phyloP scores from a whole-genome alignment of 1,140 invertebrate genomes.

The Drusus annulatus region DNA sequence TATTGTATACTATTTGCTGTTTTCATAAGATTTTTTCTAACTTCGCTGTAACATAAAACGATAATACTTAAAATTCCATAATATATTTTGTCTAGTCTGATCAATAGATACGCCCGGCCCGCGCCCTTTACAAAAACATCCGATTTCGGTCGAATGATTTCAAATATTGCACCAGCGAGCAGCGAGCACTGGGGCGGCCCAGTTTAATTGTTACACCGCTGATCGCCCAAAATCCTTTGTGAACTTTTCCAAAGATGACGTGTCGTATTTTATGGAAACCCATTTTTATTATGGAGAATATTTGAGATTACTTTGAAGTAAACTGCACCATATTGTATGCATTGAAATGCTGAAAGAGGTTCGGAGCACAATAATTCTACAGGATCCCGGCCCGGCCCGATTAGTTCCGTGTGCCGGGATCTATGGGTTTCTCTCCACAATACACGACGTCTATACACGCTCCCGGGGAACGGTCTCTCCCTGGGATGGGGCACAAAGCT shows the following conservation, averaged over 20 bases:
- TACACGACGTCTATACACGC: not conserved
- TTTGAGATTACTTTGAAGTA: conserved; percentile 43
- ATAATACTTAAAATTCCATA: conserved; percentile 4
- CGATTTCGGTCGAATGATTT: conserved; percentile 23
- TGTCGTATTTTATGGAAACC: conserved; percentile 43
- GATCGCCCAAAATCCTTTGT: conserved; percentile 37
- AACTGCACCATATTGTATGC: conserved; percentile 25
- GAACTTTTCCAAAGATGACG: conserved; percentile 39
- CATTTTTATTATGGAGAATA: conserved; percentile 41
- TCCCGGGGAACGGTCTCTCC: not conserved
- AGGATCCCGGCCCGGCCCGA: not conserved
- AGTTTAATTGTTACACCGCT: conserved; percentile 37
- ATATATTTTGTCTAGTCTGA: conserved; percentile 15
- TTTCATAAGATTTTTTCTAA: conserved; percentile 28
- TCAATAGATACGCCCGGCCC: conserved; percentile 22
- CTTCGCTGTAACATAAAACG: conserved; percentile 13
- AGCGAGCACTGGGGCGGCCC: not conserved
- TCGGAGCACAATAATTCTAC: conserved; percentile 6
- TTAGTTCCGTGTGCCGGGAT: conserved; percentile 34
- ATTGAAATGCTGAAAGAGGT: conserved; percentile 34
- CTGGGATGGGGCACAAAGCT: not conserved
- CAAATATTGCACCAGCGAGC: not conserved
- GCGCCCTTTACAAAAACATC: conserved; percentile 35
- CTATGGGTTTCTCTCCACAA: not conserved
- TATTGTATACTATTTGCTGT: not conserved